phyloP scores from a whole-genome alignment of 30 jellyfish, hydroid and myxozoan genomes.

The Pseudorhiza aurosa region DNA sequence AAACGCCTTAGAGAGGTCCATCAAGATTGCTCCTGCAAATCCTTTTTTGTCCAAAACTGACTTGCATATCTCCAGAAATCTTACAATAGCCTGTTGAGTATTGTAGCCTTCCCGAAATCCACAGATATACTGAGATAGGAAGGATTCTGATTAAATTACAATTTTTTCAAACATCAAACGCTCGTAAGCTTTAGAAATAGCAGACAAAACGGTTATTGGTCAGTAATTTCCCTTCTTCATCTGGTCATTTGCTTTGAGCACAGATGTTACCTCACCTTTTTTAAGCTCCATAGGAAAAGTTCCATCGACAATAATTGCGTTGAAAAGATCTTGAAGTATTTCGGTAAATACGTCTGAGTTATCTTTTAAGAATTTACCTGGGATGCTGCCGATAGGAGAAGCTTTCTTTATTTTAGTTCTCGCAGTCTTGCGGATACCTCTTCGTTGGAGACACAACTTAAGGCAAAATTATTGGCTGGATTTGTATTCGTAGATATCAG shows the following conservation, averaged over 20 bases:
- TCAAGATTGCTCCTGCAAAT: constrained; percentile 8
- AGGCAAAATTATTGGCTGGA: background rate
- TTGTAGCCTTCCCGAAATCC: constrained; percentile 32
- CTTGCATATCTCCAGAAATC: constrained; percentile 19
- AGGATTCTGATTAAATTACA: background rate
- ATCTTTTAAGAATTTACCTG: background rate
- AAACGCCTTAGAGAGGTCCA: constrained; percentile 47
- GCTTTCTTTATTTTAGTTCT: background rate
- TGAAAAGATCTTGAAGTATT: background rate
- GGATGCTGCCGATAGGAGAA: background rate
- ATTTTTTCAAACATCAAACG: constrained; percentile 15
- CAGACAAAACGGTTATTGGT: constrained; percentile 42
- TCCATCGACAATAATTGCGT: background rate
- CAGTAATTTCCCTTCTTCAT: constrained; percentile 22
- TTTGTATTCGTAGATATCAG: background rate
- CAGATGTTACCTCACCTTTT: constrained; percentile 1
- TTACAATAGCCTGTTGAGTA: constrained; percentile 16
- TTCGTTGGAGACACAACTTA: background rate
- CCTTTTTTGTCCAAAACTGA: constrained; percentile 25
- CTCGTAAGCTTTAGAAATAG: constrained; percentile 18
- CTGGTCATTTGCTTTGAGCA: background rate
- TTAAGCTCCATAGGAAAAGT: background rate
- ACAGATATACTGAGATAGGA: constrained; percentile 18
- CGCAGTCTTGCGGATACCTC: background rate
- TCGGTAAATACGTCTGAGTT: no score